A percentile compares a stretch with the other conserved stretches of the same genome.
Conservation (phyloP, 2,797 vertebrate species). For the Mergus octosetaceus region DNA sequence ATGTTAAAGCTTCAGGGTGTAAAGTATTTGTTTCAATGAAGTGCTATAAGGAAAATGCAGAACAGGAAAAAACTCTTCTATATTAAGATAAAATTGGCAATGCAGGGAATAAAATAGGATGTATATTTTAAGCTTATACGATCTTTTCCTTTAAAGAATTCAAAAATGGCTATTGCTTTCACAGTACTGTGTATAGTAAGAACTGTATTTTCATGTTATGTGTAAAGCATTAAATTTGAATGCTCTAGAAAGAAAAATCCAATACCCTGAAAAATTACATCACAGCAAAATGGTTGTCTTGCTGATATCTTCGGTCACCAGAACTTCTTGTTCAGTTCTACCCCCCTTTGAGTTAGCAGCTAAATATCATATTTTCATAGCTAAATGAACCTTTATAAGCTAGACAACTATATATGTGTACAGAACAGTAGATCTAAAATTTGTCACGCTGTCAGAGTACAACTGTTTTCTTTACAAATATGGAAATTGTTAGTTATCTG, state of each 20-base stretch:
- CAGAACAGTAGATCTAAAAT: conserved; percentile 16
- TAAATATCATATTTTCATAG: conserved; percentile 6
- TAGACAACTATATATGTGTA: conserved; percentile 24
- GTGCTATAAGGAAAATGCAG: background rate
- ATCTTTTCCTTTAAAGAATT: background rate
- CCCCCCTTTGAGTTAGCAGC: conserved; percentile 6
- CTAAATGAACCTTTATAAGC: conserved; percentile 40
- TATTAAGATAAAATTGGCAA: conserved; percentile 54
- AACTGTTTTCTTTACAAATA: conserved; percentile 9
- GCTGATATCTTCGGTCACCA: background rate
- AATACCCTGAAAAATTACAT: background rate
- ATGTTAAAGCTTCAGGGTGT: conserved; percentile 58
- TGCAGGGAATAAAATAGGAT: background rate
- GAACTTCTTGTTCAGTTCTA: conserved; percentile 31
- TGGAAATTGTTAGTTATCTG: conserved; percentile 26
- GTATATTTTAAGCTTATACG: background rate
- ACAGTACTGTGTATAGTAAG: background rate
- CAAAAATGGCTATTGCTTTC: conserved; percentile 8
- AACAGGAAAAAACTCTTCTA: conserved; percentile 7
- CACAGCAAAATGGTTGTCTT: conserved; percentile 16
- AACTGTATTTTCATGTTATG: background rate
- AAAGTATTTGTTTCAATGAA: conserved; percentile 46
- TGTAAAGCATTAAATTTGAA: conserved; percentile 8
- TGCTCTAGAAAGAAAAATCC: background rate
- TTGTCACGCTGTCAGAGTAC: background rate